phyloP scores from a whole-genome alignment of 2,888 invertebrate genomes.

The Mythimna vitellina region DNA sequence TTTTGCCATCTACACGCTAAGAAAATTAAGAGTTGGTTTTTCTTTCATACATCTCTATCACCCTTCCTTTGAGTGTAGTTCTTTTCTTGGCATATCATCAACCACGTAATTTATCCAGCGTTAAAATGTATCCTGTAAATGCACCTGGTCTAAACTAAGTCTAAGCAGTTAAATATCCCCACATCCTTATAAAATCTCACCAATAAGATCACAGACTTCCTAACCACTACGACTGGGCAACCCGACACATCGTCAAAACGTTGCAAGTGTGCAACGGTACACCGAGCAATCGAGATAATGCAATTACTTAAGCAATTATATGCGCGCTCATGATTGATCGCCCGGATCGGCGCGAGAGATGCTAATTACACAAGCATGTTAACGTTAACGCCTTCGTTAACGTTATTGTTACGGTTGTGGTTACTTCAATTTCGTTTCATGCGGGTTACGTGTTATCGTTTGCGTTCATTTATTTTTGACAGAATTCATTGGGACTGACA shows the following conservation, averaged over 20 bases:
- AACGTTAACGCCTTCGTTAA: constrained; percentile 39
- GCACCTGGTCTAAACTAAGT: neutral
- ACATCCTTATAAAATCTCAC: neutral
- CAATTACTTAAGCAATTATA: constrained; percentile 61
- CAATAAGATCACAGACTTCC: neutral
- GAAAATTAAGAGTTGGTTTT: too few relatives aligned
- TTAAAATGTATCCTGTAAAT: neutral
- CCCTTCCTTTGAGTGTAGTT: too few relatives aligned
- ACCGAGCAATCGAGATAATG: constrained; percentile 54
- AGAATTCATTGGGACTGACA: constrained; percentile 3
- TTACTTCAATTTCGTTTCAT: constrained; percentile 27
- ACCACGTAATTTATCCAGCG: neutral
- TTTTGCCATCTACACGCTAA: too few relatives aligned
- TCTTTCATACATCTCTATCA: too few relatives aligned
- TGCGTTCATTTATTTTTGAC: constrained; percentile 28
- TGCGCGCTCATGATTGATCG: constrained; percentile 56
- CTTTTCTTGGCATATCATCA: neutral
- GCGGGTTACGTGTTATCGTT: constrained; percentile 47
- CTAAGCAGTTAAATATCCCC: neutral
- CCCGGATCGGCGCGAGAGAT: constrained; percentile 36
- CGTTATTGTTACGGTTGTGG: constrained; percentile 29
- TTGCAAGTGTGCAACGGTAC: constrained; percentile 65
- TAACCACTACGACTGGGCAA: constrained; percentile 29
- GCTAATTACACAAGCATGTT: constrained; percentile 40
- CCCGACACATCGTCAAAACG: constrained; percentile 56